A percentile compares a stretch with the other conserved stretches of the same genome.
phyloP scores from a whole-genome alignment of 1,140 invertebrate species.

The Drosophila tsacasi region DNA sequence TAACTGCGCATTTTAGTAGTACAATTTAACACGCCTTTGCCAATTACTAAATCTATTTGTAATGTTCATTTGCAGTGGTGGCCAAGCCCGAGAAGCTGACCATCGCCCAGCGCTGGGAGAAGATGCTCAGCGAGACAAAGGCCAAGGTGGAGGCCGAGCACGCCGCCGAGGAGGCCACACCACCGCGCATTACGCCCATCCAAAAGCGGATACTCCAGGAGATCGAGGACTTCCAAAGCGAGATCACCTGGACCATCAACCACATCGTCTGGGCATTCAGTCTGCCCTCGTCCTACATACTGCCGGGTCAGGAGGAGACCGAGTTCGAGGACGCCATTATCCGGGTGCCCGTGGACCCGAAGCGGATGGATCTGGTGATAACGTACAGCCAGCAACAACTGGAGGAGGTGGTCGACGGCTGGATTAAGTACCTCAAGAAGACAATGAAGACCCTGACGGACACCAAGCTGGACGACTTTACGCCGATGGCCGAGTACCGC shows the following conservation, averaged over 20 bases:
- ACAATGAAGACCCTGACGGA: slow-evolving; percentile 86
- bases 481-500: slow-evolving; percentile 92
- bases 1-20: too few species aligned
- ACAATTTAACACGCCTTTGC: neutral
- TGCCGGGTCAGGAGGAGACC: slow-evolving; percentile 74
- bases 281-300: slow-evolving; percentile 87
- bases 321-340: slow-evolving; percentile 86
- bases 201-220: slow-evolving; percentile 67
- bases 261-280: slow-evolving; percentile 89
- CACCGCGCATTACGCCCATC: slow-evolving; percentile 64
- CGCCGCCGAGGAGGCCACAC: slow-evolving; percentile 59
- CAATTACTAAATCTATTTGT: neutral
- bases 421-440: slow-evolving; percentile 88
- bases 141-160: slow-evolving; percentile 72
- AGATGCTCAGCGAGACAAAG: slow-evolving; percentile 72
- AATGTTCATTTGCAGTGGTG: slow-evolving; percentile 31
- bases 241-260: slow-evolving; percentile 87
- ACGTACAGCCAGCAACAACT: slow-evolving; percentile 87
- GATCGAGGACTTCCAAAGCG: slow-evolving; percentile 67
- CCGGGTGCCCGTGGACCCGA: slow-evolving; percentile 85
- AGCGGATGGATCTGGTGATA: slow-evolving; percentile 85
- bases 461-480: slow-evolving; percentile 87
- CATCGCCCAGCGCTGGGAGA: slow-evolving; percentile 77
- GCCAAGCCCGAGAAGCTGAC: slow-evolving; percentile 67
- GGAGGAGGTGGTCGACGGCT: slow-evolving; percentile 88